These are phyloP conservation scores for Aphaenogaster floridana DNA, from an alignment of 1,140 invertebrate genomes.

Conservation along the genomic window DNA sequence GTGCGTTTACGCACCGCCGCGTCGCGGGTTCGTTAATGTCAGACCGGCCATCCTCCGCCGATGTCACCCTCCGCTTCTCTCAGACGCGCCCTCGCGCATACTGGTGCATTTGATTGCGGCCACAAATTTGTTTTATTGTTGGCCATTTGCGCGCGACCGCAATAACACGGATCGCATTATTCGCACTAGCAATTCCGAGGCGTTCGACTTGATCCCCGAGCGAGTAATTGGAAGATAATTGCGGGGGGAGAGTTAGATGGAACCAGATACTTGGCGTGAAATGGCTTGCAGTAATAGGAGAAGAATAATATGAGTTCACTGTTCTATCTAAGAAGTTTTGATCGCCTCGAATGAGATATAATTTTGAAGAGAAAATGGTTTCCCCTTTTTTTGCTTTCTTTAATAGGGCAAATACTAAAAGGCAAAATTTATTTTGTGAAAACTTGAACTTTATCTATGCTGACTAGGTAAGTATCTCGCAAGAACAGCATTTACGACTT, in stretches of 20 bases:
- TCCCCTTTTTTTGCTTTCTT: neutral
- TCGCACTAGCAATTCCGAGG: slow-evolving; percentile 4
- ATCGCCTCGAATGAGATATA: neutral
- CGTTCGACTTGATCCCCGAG: slow-evolving; percentile 1
- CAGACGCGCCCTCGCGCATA: neutral
- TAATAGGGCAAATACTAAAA: neutral
- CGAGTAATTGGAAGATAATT: slow-evolving; percentile 43
- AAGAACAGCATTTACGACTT: neutral
- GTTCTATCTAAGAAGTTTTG: neutral
- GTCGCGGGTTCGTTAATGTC: neutral
- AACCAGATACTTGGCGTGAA: neutral
- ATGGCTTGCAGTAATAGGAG: neutral
- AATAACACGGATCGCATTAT: neutral
- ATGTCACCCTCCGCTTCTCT: slow-evolving; percentile 4
- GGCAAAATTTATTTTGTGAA: neutral
- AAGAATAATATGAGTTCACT: neutral
- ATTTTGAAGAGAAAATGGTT: neutral
- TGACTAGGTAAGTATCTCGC: neutral
- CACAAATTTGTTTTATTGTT: slow-evolving; percentile 45
- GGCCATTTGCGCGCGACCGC: neutral
- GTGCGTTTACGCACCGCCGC: neutral
- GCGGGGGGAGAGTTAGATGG: neutral
- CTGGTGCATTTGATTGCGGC: slow-evolving; percentile 35
- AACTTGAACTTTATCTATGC: neutral
- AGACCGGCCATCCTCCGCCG: neutral